A percentile compares a stretch with the other conserved stretches of the same genome.
Conservation (phyloP, 2,113 vertebrate species). For the Melospiza georgiana region DNA sequence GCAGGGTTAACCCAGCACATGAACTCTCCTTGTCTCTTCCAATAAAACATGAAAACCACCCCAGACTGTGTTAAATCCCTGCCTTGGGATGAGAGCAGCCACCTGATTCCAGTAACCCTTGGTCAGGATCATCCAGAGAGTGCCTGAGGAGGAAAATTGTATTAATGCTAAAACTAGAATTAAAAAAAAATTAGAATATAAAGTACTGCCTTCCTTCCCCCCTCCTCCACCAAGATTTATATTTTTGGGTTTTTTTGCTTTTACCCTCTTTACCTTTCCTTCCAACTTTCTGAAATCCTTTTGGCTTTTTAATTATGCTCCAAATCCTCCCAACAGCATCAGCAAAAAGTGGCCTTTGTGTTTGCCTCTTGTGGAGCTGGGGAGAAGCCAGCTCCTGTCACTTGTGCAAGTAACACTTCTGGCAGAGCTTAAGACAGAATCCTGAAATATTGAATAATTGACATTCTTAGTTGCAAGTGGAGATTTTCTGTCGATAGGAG, state of each 20-base stretch:
- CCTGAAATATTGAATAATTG: constrained; percentile 9
- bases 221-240: background rate
- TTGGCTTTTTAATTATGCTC: background rate
- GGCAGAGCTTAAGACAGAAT: constrained; percentile 13
- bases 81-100: background rate
- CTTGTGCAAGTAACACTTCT: background rate
- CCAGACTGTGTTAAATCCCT: background rate
- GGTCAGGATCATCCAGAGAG: background rate
- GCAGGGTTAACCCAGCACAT: rapidly evolving
- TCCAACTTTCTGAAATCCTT: background rate
- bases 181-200: background rate
- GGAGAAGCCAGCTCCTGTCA: constrained; percentile 2
- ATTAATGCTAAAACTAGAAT: background rate
- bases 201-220: background rate
- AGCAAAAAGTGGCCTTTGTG: background rate
- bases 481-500: background rate
- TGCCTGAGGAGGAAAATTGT: background rate
- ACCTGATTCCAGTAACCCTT: background rate
- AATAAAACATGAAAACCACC: background rate
- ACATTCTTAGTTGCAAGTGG: background rate
- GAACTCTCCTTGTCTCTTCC: background rate
- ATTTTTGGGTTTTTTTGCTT: background rate
- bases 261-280: background rate
- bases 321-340: background rate
- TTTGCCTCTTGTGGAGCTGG: background rate